Conservation (phyloP, 2,113 vertebrate species). For the Menura novaehollandiae region DNA sequence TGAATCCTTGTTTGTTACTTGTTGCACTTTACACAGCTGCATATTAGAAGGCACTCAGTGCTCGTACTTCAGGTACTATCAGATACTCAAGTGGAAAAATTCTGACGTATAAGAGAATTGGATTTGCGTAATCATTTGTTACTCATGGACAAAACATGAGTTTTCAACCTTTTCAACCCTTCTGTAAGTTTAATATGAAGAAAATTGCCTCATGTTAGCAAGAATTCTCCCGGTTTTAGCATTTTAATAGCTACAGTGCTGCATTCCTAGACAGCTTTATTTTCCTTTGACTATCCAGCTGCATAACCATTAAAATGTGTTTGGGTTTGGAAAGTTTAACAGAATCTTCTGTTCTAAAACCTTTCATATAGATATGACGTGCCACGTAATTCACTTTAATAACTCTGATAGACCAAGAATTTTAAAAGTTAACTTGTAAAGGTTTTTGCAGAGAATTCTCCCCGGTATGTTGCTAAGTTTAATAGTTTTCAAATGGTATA, state of each 20-base stretch:
- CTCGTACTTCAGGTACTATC: not conserved
- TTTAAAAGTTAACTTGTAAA: not conserved
- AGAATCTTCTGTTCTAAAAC: not conserved
- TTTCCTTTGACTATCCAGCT: not conserved
- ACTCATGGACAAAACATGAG: not conserved
- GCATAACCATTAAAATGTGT: not conserved
- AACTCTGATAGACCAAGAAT: not conserved
- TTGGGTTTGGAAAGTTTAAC: not conserved
- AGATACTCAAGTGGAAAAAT: not conserved
- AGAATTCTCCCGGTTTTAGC: not conserved
- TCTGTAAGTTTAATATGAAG: not conserved
- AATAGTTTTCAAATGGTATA: not conserved
- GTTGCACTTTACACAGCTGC: not conserved
- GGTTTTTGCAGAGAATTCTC: not conserved
- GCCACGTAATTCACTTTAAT: accelerated
- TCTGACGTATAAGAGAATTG: not conserved
- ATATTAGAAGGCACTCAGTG: not conserved
- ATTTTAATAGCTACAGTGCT: not conserved
- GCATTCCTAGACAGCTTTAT: not conserved
- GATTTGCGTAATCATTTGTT: not conserved
- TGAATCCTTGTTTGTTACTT: not conserved
- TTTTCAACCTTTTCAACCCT: not conserved
- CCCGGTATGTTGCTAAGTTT: not conserved
- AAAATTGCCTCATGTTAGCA: not conserved
- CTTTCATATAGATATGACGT: not conserved